Evolutionary conservation across 2,888 invertebrate species (phyloP).

Genomic region (Temnothorax ravouxi): DNA sequence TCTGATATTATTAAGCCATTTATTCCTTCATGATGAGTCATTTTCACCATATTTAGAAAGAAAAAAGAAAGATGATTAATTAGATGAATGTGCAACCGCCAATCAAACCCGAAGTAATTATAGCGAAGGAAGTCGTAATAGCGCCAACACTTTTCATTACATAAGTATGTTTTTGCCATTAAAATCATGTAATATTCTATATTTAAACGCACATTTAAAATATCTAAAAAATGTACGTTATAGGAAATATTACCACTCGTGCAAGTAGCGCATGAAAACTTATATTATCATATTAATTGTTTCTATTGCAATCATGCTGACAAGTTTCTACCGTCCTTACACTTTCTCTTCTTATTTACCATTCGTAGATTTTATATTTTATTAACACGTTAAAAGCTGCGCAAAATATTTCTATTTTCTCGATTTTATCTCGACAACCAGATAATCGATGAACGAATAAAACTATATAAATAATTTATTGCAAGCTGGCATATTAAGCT

Average conservation of each 20-base stretch:
- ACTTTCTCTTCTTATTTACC: slow-evolving; percentile 11
- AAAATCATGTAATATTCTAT: neutral
- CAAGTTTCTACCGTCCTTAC: neutral
- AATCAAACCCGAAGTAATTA: slow-evolving; percentile 15
- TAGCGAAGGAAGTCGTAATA: neutral
- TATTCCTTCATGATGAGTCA: neutral
- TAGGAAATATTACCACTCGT: neutral
- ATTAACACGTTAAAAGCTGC: neutral
- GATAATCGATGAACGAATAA: neutral
- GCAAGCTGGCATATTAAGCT: neutral
- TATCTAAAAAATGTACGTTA: neutral
- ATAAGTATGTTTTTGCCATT: neutral
- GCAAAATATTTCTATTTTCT: neutral
- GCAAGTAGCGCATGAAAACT: neutral
- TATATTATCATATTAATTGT: slow-evolving; percentile 12
- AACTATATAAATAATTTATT: neutral
- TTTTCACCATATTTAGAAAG: neutral
- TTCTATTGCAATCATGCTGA: neutral
- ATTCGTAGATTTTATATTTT: neutral
- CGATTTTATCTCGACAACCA: neutral
- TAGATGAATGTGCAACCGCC: neutral
- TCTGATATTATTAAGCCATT: neutral
- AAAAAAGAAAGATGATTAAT: neutral
- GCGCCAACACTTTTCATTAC: neutral
- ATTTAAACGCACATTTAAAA: neutral